These are phyloP conservation scores for Acridotheres tristis DNA, from an alignment of 2,797 vertebrate species.

Conservation along the genomic window DNA sequence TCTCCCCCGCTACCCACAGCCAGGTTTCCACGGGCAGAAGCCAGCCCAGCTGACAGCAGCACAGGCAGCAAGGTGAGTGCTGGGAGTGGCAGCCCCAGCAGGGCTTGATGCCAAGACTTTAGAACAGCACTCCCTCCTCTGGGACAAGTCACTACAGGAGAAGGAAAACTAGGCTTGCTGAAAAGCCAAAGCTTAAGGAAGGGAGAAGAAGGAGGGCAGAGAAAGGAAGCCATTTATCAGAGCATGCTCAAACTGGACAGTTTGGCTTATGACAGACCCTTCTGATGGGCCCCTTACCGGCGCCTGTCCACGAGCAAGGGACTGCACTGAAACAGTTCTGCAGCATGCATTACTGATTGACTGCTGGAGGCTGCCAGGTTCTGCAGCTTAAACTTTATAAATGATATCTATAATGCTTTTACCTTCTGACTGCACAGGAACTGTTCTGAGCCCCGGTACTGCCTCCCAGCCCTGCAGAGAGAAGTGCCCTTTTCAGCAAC, in stretches of 20 bases:
- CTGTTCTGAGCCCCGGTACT: background rate
- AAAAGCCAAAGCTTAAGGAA: background rate
- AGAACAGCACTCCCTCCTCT: background rate
- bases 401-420: slow-evolving; percentile 13
- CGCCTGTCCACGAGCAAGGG: background rate
- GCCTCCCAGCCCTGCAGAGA: background rate
- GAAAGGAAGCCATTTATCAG: background rate
- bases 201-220: background rate
- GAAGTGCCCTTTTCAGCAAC: background rate
- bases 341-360: background rate
- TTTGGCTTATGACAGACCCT: background rate
- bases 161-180: background rate
- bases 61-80: background rate
- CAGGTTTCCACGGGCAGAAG: background rate
- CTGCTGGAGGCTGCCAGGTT: slow-evolving; percentile 5
- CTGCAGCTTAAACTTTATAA: slow-evolving; percentile 5
- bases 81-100: fast-evolving
- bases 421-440: slow-evolving; percentile 36
- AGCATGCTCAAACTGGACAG: background rate
- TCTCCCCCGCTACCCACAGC: background rate
- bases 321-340: background rate
- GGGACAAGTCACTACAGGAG: background rate
- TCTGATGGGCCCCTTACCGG: slow-evolving; percentile 24
- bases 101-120: background rate
- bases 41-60: background rate